Conservation (phyloP, 2,797 vertebrate genomes). For the Acipenser transmontanus region DNA sequence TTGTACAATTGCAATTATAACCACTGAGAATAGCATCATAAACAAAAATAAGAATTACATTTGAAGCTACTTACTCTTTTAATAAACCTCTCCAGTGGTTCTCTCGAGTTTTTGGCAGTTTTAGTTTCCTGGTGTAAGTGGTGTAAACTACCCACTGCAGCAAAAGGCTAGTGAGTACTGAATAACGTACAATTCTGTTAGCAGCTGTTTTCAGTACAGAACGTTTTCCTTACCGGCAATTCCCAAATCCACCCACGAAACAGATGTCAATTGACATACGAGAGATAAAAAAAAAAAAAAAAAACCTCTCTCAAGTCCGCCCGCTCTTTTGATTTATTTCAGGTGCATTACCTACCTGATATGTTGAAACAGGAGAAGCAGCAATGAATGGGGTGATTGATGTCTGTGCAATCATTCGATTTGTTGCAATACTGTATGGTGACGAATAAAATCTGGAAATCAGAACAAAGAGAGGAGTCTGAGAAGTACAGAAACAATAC, state of each 20-base stretch:
- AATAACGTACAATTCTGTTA: no score
- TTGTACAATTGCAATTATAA: no score
- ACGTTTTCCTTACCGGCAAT: constrained; percentile 25
- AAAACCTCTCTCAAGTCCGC: constrained; percentile 31
- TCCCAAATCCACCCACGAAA: constrained; percentile 35
- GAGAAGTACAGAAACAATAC: background rate
- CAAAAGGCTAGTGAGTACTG: no score
- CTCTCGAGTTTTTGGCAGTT: no score
- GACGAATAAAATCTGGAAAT: constrained; percentile 90
- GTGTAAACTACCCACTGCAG: no score
- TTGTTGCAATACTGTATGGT: constrained; percentile 95
- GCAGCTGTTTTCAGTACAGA: no score
- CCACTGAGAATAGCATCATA: no score
- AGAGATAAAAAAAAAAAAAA: constrained; percentile 27
- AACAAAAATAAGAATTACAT: no score
- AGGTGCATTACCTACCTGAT: constrained; percentile 73
- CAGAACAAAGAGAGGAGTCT: constrained; percentile 11
- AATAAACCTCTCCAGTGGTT: no score
- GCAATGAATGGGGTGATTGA: constrained; percentile 96
- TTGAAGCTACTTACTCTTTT: no score
- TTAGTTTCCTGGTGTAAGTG: no score
- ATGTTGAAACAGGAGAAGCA: constrained; percentile 94
- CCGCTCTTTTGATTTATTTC: constrained; percentile 26
- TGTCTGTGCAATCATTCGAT: constrained; percentile 97
- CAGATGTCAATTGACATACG: constrained; percentile 48